phyloP scores from a whole-genome alignment of 2,113 vertebrate species.

The Climacteris rufus region DNA sequence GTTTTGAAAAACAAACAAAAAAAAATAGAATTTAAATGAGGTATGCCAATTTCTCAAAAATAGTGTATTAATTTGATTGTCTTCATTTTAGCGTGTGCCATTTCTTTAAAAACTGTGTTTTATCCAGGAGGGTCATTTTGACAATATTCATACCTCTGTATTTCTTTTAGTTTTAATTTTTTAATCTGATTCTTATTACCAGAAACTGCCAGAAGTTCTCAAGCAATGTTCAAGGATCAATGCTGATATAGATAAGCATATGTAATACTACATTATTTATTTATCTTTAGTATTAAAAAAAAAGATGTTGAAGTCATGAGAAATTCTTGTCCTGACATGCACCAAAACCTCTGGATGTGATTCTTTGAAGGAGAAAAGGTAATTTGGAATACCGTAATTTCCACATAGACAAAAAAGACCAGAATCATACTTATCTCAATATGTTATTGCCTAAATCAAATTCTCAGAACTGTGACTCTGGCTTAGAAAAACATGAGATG shows the following conservation, averaged over 20 bases:
- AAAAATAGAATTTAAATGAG: accelerated
- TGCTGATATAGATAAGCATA: background rate
- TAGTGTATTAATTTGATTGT: background rate
- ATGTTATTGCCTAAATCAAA: background rate
- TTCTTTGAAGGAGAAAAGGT: background rate
- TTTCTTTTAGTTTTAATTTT: background rate
- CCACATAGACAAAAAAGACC: background rate
- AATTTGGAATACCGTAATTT: background rate
- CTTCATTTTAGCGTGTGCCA: background rate
- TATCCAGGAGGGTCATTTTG: background rate
- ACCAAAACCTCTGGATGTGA: background rate
- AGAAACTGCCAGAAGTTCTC: background rate
- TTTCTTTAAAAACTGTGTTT: background rate
- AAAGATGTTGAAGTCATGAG: accelerated
- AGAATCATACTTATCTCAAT: background rate
- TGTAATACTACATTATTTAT: background rate
- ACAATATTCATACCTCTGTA: background rate
- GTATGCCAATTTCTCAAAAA: background rate
- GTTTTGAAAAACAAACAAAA: background rate
- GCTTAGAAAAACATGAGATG: background rate
- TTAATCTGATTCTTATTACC: background rate
- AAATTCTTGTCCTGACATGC: background rate
- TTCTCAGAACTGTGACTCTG: background rate
- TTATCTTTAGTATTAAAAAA: background rate
- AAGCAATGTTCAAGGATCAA: background rate